Evolutionary conservation across 2,113 vertebrate genomes (phyloP).

Genomic region (Chlorodrepanis virens): DNA sequence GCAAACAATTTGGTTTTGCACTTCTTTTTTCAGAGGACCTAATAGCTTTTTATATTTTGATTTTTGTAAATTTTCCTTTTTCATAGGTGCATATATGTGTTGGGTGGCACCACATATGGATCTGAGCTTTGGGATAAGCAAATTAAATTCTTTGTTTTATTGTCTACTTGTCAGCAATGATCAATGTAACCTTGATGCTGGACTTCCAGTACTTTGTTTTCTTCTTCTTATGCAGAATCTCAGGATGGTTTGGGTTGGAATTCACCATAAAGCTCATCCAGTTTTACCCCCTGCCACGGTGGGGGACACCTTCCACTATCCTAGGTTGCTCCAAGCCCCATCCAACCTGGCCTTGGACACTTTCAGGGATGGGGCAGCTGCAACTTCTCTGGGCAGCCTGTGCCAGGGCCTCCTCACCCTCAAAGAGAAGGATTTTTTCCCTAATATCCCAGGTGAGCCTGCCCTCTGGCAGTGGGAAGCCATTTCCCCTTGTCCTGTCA

Average conservation of each 20-base stretch:
- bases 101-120: neutral
- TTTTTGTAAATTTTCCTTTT: neutral
- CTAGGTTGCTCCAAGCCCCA: neutral
- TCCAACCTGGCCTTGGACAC: neutral
- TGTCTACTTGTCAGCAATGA: neutral
- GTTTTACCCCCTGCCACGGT: neutral
- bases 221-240: neutral
- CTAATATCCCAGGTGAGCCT: neutral
- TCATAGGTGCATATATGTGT: neutral
- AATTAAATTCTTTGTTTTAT: neutral
- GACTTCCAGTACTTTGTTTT: neutral
- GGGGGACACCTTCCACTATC: neutral
- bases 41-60: neutral
- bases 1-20: neutral
- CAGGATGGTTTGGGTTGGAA: neutral
- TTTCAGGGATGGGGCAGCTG: neutral
- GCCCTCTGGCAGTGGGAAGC: neutral
- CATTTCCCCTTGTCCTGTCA: neutral
- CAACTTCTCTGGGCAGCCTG: neutral
- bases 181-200: neutral
- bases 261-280: neutral
- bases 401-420: neutral
- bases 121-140: neutral
- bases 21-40: neutral
- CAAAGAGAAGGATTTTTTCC: neutral